Base-by-base conservation (phyloP, 2,888 invertebrate genomes). In the Acrobeloides nanus region DNA sequence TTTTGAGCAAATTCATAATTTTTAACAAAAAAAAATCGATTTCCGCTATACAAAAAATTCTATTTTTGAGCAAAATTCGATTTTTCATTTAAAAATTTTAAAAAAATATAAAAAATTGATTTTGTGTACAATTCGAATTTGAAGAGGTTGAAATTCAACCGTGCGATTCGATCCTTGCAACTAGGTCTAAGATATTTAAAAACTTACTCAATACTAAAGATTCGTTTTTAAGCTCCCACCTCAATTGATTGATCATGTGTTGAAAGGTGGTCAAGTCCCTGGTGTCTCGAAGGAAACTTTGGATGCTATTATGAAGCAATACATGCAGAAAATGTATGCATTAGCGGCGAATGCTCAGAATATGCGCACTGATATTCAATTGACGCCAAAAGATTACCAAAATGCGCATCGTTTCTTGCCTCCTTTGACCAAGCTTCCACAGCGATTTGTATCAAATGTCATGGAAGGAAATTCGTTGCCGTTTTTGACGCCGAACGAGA, bases 181-280 rank as follows among this genome's bases (percentile, higher is more conserved):
- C 8, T 21, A 45, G 7, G 10, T n/a, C 40, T 33, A 1, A 4
- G 6, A 21, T 6, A 12, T 46, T n/a, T 32, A n/a, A 8, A 29
- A 12, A 42, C 12, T 21, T 5, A 25, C 6, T 8, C 26, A 6
- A 1, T 10, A 12, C 31, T 26, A 12, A 20, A 12, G 10, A 21
- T 3, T 21, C n/a, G 12, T 17, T 12, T 35, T 59, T 46, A 38
- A 65, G 61, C 52, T 72, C 29, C 59, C 63, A 32, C 71, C 70
- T 0, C 38, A 52, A 10, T 45, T 73, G 31, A 53, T 74, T 21
- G 58, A 60, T 21, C 62, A 71, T 44, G 64, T 73, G 15, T 50
- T 74, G 35, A 57, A 59, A 4, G 73, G 73, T 12, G 71, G 70
- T 5, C 57, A 59, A 29, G 59, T 73, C 26, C 73, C 73, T 5